phyloP scores from a whole-genome alignment of 2,888 invertebrate genomes.

The Heliconius ethilla region DNA sequence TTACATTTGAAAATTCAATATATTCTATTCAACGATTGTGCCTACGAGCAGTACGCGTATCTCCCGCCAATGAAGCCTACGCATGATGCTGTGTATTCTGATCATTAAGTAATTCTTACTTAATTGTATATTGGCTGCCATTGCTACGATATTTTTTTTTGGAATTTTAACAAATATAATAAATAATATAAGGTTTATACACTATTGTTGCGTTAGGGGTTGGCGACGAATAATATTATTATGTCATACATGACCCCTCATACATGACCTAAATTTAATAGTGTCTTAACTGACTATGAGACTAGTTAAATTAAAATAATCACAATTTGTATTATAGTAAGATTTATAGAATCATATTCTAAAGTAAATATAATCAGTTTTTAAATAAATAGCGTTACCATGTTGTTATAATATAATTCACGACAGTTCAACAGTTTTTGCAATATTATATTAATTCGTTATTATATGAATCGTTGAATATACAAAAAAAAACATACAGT shows the following conservation, averaged over 20 bases:
- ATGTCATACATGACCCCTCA: background rate
- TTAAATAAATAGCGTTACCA: conserved; percentile 7
- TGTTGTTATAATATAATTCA: background rate
- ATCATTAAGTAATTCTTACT: background rate
- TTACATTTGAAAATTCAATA: too few species aligned
- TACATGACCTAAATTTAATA: background rate
- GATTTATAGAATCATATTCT: conserved; percentile 16
- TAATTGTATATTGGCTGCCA: background rate
- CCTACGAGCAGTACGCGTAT: background rate
- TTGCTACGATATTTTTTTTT: conserved; percentile 6
- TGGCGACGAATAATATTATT: background rate
- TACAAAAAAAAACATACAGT: conserved; percentile 1
- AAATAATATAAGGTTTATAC: conserved; percentile 19
- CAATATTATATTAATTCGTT: conserved; percentile 15
- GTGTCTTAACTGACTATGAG: background rate
- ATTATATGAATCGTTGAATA: conserved; percentile 5
- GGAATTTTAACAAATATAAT: conserved; percentile 12
- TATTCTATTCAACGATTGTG: background rate
- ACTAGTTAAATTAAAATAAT: conserved; percentile 1
- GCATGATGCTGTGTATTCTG: background rate
- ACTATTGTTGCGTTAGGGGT: conserved; percentile 8
- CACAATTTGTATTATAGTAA: background rate
- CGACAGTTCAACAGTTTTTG: conserved; percentile 4
- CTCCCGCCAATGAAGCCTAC: background rate
- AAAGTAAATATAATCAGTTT: conserved; percentile 19